A percentile compares a stretch with the other conserved stretches of the same genome.
phyloP scores from a whole-genome alignment of 2,888 invertebrate species.

The Graphium colonna region DNA sequence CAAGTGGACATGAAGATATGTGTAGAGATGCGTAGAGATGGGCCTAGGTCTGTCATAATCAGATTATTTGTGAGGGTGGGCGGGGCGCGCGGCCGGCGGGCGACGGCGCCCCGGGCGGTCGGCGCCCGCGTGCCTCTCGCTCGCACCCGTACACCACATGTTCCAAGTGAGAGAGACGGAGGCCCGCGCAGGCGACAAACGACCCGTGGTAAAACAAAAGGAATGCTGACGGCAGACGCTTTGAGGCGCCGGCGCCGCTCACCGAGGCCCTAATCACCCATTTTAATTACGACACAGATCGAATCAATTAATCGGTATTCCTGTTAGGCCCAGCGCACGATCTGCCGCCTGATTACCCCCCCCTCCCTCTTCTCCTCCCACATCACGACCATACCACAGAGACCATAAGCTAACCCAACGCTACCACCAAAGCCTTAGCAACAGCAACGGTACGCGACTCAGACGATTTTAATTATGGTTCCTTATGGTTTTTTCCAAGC shows the following conservation, averaged over 20 bases:
- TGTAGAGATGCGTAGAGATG: no score
- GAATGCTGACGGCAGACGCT: slow-evolving; percentile 79
- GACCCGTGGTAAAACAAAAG: slow-evolving; percentile 80
- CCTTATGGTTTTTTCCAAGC: slow-evolving; percentile 72
- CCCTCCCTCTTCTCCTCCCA: slow-evolving; percentile 50
- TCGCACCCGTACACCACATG: slow-evolving; percentile 38
- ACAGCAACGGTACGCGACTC: slow-evolving; percentile 35
- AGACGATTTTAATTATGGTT: slow-evolving; percentile 73
- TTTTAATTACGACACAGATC: slow-evolving; percentile 80
- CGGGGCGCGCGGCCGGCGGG: slow-evolving; percentile 71
- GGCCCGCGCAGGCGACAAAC: slow-evolving; percentile 73
- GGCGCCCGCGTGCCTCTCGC: slow-evolving; percentile 69
- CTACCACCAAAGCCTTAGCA: slow-evolving; percentile 14
- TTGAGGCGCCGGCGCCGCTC: slow-evolving; percentile 78
- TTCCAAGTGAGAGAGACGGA: slow-evolving; percentile 41
- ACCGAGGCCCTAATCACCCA: slow-evolving; percentile 77
- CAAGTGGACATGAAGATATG: no score
- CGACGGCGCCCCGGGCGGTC: slow-evolving; percentile 72
- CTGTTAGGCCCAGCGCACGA: slow-evolving; percentile 73
- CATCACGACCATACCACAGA: slow-evolving; percentile 37
- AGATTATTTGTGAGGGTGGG: slow-evolving; percentile 74
- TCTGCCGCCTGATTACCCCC: slow-evolving; percentile 51
- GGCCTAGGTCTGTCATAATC: slow-evolving; percentile 74
- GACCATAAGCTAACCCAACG: slow-evolving; percentile 39
- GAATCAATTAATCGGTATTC: slow-evolving; percentile 80